Base-by-base conservation (phyloP, 92 coral and sea anemone genomes). In the Plumapathes pennacea region DNA sequence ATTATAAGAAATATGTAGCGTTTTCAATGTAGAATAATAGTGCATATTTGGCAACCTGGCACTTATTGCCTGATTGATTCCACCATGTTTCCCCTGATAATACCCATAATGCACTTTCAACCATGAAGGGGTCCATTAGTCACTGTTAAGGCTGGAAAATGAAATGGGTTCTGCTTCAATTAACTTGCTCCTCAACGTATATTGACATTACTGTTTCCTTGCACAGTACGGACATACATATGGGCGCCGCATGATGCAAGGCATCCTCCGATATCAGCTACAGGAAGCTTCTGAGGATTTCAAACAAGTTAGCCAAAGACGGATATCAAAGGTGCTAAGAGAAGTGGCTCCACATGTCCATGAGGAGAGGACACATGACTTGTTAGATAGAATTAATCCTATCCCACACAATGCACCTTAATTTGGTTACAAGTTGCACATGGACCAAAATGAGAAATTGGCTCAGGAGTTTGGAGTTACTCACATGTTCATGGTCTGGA, bases 381-480 rank as follows among this genome's bases (percentile, higher is more conserved):
- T 69, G 17, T 38, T 57, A 25, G 58, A 58, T 30, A 69, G 41
- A 60, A 57, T 67, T 26, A 56, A 75, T 75, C 82, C 69, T 23
- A 37, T 54, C 3, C 75, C 85, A n/a, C 69, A 77, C 52, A 23
- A 2, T 39, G 74, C 80, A 9, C 76, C 70, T 0, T 78, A 78
- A 25, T 78, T 78, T 63, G 85, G 74, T 0, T 71, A 77, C 31
- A 77, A 77, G 32, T 32, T 77, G 32, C 72, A 77, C 20, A 26
- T 77, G 3, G 78, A 77, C 54, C 84, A 77, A 37, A 77, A 69
- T 52, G 84, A 69, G 46, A 77, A 77, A 19, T 38, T 77, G 4
- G 61, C 41, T 3, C 68, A 63, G 59, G 53, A 69, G 48, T 78
- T 41, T 38, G 78, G 85, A 4, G 64, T 78, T 15, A 54, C 66